These are phyloP conservation scores for Limnephilus rhombicus DNA, from an alignment of 2,888 invertebrate species.

Conservation along the genomic window DNA sequence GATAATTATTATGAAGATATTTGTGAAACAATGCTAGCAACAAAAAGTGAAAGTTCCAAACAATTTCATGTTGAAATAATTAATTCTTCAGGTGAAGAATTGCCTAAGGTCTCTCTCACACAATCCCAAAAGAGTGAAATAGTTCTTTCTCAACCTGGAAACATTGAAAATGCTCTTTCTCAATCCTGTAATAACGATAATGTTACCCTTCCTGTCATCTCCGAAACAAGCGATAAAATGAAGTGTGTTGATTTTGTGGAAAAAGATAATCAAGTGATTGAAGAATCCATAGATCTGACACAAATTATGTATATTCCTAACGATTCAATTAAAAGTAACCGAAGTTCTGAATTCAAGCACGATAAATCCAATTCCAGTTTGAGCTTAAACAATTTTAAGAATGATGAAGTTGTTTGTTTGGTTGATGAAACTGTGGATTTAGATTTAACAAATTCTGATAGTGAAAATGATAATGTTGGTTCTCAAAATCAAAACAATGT, in stretches of 20 bases:
- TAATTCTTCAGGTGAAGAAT: conserved; percentile 55
- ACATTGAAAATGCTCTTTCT: background rate
- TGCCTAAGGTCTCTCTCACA: conserved; percentile 57
- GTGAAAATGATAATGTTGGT: background rate
- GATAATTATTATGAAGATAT: conserved; percentile 67
- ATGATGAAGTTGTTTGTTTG: background rate
- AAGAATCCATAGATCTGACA: conserved; percentile 40
- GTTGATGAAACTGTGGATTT: background rate
- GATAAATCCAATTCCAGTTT: background rate
- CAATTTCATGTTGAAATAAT: background rate
- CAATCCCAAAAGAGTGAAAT: conserved; percentile 39
- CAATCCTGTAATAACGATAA: background rate
- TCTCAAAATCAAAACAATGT: conserved; percentile 3
- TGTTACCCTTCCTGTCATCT: background rate
- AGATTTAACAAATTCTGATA: background rate
- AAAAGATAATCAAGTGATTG: background rate
- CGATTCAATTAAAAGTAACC: background rate
- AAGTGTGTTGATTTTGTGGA: background rate
- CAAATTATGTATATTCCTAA: background rate
- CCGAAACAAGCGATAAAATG: background rate
- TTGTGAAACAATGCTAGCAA: conserved; percentile 41
- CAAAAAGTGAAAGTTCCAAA: conserved; percentile 5
- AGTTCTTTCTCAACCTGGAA: background rate
- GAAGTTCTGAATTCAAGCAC: background rate
- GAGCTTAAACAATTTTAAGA: background rate